Percentiles rank a stretch among this genome's conserved stretches.
Evolutionary conservation across 2,797 vertebrate species (phyloP).

Genomic region (Hipposideros larvatus): DNA sequence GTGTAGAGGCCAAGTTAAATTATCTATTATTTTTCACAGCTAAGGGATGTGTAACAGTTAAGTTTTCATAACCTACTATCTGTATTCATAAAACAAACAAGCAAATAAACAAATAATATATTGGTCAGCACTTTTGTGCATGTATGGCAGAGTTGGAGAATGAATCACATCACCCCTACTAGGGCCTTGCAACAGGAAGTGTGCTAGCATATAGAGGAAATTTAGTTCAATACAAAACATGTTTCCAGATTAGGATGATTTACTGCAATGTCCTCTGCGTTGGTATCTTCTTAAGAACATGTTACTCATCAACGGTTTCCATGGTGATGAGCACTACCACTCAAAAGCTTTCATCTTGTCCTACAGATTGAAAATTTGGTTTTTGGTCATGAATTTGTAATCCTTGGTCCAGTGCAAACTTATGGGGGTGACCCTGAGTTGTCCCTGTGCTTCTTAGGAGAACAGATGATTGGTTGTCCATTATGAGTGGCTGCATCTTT

Average conservation of each 20-base stretch:
- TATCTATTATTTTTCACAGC: not conserved
- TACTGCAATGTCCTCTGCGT: not conserved
- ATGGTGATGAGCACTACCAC: conserved; percentile 42
- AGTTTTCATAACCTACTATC: not conserved
- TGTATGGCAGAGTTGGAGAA: not conserved
- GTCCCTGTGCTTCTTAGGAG: not conserved
- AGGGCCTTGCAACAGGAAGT: not conserved
- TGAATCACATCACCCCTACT: not conserved
- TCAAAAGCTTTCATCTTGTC: conserved; percentile 24
- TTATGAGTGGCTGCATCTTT: not conserved
- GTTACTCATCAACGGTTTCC: conserved; percentile 18
- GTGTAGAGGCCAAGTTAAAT: not conserved
- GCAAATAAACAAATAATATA: not conserved
- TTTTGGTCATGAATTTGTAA: conserved; percentile 49
- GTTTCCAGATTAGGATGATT: not conserved
- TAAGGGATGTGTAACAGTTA: not conserved
- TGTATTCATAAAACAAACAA: not conserved
- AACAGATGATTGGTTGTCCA: not conserved
- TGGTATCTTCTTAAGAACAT: not conserved
- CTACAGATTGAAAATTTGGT: not conserved
- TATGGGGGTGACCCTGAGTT: not conserved
- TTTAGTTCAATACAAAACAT: not conserved
- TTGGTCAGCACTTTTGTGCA: not conserved
- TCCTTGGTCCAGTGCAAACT: not conserved
- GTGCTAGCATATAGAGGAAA: conserved; percentile 12